These are phyloP conservation scores for Seladonia tumulorum DNA, from an alignment of 2,888 invertebrate genomes.

Conservation along the genomic window DNA sequence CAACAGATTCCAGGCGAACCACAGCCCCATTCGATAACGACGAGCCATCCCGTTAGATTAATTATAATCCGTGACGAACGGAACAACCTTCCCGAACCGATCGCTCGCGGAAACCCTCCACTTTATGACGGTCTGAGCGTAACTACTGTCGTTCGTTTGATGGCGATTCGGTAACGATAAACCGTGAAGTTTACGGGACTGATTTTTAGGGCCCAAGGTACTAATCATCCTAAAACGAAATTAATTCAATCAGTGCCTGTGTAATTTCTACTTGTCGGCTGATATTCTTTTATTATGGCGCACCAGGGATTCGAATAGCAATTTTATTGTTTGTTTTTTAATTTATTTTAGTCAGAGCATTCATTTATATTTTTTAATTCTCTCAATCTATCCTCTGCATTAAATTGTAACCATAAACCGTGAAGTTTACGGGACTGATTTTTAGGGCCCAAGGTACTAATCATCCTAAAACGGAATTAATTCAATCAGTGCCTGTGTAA, in stretches of 20 bases:
- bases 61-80: constrained; percentile 58
- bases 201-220: not conserved
- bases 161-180: not conserved
- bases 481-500: not conserved
- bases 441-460: not conserved
- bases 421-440: not conserved
- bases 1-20: constrained; percentile 15
- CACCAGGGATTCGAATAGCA: too few relatives aligned
- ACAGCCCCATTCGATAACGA: constrained; percentile 26
- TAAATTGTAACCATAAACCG: not conserved
- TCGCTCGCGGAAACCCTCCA: constrained; percentile 52
- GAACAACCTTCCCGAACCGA: constrained; percentile 13
- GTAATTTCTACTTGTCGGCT: not conserved
- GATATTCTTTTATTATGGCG: not conserved
- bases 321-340: too few relatives aligned
- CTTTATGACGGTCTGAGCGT: constrained; percentile 29
- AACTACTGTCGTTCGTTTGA: not conserved
- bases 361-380: too few relatives aligned
- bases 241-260: not conserved
- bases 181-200: not conserved
- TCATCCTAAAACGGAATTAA: not conserved
- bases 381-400: too few relatives aligned
- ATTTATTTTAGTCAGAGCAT: too few relatives aligned
- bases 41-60: constrained; percentile 45
- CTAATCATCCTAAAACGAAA: not conserved